These are phyloP conservation scores for Lepidochrysops patricia DNA, from an alignment of 2,888 invertebrate genomes.

Conservation along the genomic window DNA sequence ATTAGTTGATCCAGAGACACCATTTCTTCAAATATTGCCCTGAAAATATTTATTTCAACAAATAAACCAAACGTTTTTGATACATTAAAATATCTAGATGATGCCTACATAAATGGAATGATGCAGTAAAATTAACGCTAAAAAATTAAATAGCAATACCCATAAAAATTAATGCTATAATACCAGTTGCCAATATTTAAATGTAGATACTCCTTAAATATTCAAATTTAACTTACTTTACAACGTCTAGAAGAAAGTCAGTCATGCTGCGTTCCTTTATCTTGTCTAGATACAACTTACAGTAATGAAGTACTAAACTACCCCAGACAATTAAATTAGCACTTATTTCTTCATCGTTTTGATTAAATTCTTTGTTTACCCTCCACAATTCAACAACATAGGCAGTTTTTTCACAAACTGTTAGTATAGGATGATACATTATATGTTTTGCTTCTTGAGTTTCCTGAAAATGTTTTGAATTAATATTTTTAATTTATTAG, in stretches of 20 bases:
- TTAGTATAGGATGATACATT: constrained; percentile 77
- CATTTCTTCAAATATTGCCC: constrained; percentile 92
- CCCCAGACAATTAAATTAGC: constrained; percentile 80
- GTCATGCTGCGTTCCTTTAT: constrained; percentile 82
- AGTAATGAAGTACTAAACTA: constrained; percentile 80
- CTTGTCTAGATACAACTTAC: constrained; percentile 80
- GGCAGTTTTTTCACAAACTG: constrained; percentile 76
- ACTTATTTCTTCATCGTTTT: constrained; percentile 80
- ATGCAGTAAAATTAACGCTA: too few relatives aligned
- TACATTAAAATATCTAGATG: too few relatives aligned
- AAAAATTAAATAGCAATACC: neutral
- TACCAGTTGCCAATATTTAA: neutral
- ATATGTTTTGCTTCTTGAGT: constrained; percentile 61
- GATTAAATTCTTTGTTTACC: constrained; percentile 70
- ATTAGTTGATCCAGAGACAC: constrained; percentile 87
- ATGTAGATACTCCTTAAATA: neutral
- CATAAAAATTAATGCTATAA: neutral
- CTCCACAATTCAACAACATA: constrained; percentile 82
- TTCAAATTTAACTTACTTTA: constrained; percentile 76
- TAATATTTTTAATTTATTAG: too few relatives aligned
- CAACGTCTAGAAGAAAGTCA: constrained; percentile 85
- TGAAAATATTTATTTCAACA: constrained; percentile 49
- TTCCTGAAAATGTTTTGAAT: neutral
- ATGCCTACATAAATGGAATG: too few relatives aligned
- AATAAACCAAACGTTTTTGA: too few relatives aligned